A percentile compares a stretch with the other conserved stretches of the same genome.
Conservation (phyloP, 2,113 vertebrate genomes). For the Brachyhypopomus gauderio region DNA sequence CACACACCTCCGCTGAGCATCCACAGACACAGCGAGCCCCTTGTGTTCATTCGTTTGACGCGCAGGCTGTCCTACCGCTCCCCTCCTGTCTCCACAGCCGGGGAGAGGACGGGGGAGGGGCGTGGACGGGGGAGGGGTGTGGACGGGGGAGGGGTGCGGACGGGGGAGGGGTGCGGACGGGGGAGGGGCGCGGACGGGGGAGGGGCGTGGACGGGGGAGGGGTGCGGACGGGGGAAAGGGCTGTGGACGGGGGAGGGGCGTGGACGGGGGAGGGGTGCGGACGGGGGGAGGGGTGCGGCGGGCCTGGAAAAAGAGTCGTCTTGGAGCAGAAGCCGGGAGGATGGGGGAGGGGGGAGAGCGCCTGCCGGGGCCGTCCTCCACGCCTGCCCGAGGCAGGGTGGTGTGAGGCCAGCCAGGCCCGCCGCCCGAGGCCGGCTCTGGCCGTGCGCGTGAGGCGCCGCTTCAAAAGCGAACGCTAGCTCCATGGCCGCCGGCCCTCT, state of each 20-base stretch:
- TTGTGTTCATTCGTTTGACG: background rate
- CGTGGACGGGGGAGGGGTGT: background rate
- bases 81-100: background rate
- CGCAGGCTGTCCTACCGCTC: background rate
- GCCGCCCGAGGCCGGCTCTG: slow-evolving; percentile 29
- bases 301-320: background rate
- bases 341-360: background rate
- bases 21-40: background rate
- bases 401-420: slow-evolving; percentile 23
- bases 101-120: background rate
- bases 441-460: slow-evolving; percentile 25
- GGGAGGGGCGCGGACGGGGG: background rate
- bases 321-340: background rate
- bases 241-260: background rate
- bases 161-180: background rate
- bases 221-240: background rate
- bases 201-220: background rate
- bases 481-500: slow-evolving; percentile 34
- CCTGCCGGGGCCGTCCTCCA: slow-evolving; percentile 27
- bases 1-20: background rate
- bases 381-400: slow-evolving; percentile 44
- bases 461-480: slow-evolving; percentile 28
- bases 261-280: background rate
- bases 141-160: background rate
- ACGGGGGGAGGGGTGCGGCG: background rate